Evolutionary conservation across 2,888 invertebrate species (phyloP).

Genomic region (Cataglyphis rosenhaueri): DNA sequence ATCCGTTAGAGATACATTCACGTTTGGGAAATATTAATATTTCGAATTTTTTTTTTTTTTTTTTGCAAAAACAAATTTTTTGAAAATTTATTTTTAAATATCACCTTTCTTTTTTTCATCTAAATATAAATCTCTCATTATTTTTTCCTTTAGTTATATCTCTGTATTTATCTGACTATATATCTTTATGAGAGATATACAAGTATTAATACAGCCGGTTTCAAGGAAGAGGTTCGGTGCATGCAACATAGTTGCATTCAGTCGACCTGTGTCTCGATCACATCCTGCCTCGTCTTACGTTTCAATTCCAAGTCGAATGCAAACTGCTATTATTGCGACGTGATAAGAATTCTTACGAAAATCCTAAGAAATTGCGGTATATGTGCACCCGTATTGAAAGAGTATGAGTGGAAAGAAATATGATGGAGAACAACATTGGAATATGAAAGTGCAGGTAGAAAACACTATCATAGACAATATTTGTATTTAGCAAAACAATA

Average conservation of each 20-base stretch:
- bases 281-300: constrained; percentile 57
- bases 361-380: constrained; percentile 58
- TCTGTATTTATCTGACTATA: neutral
- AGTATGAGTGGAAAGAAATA: constrained; percentile 37
- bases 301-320: constrained; percentile 71
- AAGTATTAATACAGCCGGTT: constrained; percentile 8
- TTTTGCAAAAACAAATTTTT: neutral
- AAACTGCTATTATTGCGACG: constrained; percentile 73
- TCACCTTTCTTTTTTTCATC: neutral
- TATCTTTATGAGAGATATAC: neutral
- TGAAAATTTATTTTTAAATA: neutral
- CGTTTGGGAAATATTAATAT: neutral
- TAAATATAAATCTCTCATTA: neutral
- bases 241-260: constrained; percentile 18
- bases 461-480: neutral
- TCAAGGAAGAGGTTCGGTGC: neutral
- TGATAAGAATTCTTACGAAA: constrained; percentile 69
- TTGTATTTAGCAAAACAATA: neutral
- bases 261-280: constrained; percentile 44
- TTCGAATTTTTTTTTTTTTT: neutral
- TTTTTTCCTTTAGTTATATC: neutral
- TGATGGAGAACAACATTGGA: constrained; percentile 5
- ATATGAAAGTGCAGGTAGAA: constrained; percentile 15
- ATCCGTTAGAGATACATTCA: neutral
- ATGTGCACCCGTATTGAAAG: constrained; percentile 49